These are phyloP conservation scores for Danionella dracula DNA, from an alignment of 2,797 vertebrate species.

Conservation along the genomic window DNA sequence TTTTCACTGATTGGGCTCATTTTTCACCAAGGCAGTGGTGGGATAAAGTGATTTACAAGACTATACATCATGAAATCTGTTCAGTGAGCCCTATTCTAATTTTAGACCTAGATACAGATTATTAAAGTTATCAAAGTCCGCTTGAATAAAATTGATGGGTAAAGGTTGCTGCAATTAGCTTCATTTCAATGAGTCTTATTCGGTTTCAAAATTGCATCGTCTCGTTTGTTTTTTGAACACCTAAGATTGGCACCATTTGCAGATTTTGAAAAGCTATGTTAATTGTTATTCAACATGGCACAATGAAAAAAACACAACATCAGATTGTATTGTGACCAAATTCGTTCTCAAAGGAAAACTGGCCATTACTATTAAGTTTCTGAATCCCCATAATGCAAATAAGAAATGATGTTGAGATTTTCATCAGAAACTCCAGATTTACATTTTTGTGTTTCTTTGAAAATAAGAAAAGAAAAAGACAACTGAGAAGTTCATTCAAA, in stretches of 20 bases:
- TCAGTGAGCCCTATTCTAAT: slow-evolving; percentile 5
- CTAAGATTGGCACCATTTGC: background rate
- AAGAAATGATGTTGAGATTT: background rate
- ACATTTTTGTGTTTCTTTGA: background rate
- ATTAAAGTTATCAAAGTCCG: slow-evolving; percentile 16
- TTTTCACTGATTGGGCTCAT: slow-evolving; percentile 25
- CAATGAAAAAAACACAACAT: background rate
- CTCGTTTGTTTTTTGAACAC: too few relatives aligned
- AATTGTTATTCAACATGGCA: background rate
- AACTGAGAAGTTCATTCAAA: background rate
- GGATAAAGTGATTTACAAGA: slow-evolving; percentile 26
- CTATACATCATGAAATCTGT: slow-evolving; percentile 17
- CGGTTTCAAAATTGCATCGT: too few relatives aligned
- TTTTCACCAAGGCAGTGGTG: slow-evolving; percentile 3
- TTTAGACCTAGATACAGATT: slow-evolving; percentile 19
- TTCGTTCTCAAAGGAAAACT: background rate
- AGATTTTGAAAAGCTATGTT: background rate
- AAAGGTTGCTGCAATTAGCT: too few relatives aligned
- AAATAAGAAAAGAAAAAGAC: background rate
- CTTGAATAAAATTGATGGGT: background rate
- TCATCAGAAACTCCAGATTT: background rate
- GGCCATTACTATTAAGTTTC: slow-evolving; percentile 21
- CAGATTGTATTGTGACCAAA: background rate
- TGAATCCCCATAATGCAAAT: too few relatives aligned
- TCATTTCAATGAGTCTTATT: too few relatives aligned